These are phyloP conservation scores for Protomyctophum bolini DNA, from an alignment of 2,113 vertebrate species.

Conservation along the genomic window DNA sequence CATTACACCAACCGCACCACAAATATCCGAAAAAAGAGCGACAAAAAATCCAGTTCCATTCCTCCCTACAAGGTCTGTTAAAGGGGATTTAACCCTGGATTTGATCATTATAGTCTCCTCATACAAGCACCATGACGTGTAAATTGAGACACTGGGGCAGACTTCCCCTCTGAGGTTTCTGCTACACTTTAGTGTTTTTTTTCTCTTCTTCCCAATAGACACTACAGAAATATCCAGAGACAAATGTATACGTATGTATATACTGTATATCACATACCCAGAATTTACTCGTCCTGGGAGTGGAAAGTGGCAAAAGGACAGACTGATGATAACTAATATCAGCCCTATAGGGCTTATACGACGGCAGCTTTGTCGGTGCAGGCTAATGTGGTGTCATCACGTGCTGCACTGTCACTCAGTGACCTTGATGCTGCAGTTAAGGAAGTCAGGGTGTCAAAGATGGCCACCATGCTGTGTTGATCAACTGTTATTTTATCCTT, in stretches of 20 bases:
- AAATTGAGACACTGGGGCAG: slow-evolving; percentile 35
- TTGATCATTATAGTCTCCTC: slow-evolving; percentile 51
- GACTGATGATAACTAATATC: too few relatives aligned
- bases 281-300: too few relatives aligned
- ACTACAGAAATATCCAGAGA: slow-evolving; percentile 79
- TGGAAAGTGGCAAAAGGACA: too few relatives aligned
- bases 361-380: too few relatives aligned
- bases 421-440: too few relatives aligned
- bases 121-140: slow-evolving; percentile 42
- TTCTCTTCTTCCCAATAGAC: slow-evolving; percentile 62
- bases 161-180: slow-evolving; percentile 64
- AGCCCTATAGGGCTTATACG: too few relatives aligned
- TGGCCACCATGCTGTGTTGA: too few relatives aligned
- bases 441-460: too few relatives aligned
- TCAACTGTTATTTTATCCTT: too few relatives aligned
- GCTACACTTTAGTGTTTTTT: slow-evolving; percentile 78
- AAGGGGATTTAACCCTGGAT: slow-evolving; percentile 54
- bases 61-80: slow-evolving; percentile 53
- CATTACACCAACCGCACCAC: slow-evolving; percentile 20
- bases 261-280: slow-evolving; percentile 10
- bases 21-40: slow-evolving; percentile 37
- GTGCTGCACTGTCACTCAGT: too few relatives aligned
- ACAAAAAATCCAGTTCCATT: slow-evolving; percentile 50
- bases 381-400: too few relatives aligned
- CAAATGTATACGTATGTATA: slow-evolving; percentile 75